A percentile compares a stretch with the other conserved stretches of the same genome.
Conservation (phyloP, 2,113 vertebrate genomes). For the Cygnus buccinator region DNA sequence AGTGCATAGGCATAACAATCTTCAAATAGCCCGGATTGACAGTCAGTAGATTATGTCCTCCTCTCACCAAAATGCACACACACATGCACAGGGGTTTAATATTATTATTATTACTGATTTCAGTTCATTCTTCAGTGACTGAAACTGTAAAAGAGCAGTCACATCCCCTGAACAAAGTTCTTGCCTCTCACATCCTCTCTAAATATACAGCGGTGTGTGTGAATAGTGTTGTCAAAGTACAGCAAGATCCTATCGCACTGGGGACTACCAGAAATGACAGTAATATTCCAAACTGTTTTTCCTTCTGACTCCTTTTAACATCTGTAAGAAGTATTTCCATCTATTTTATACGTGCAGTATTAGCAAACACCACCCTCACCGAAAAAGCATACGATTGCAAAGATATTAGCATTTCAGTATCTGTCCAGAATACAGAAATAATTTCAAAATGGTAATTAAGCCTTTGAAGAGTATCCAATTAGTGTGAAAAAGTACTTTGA, state of each 20-base stretch:
- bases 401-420: constrained; percentile 57
- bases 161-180: background rate
- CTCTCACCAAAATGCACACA: background rate
- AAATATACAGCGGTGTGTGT: background rate
- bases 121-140: background rate
- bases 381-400: constrained; percentile 3
- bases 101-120: background rate
- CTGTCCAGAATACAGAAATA: constrained; percentile 32
- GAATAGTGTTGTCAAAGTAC: background rate
- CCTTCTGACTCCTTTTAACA: background rate
- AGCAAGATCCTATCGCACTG: background rate
- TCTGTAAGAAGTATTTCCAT: background rate
- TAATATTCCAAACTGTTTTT: background rate
- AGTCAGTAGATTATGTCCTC: background rate
- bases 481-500: constrained; percentile 41
- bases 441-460: constrained; percentile 70
- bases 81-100: background rate
- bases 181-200: background rate
- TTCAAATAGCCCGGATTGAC: background rate
- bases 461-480: constrained; percentile 70
- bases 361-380: constrained; percentile 6
- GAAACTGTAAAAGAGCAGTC: background rate
- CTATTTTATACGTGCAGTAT: background rate
- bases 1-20: background rate
- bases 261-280: background rate